Evolutionary conservation across 37 sponge, comb jelly and placozoan species (phyloP), one percentile per base, ranked within the genome.

Genomic region (Beroe forskalii): DNA sequence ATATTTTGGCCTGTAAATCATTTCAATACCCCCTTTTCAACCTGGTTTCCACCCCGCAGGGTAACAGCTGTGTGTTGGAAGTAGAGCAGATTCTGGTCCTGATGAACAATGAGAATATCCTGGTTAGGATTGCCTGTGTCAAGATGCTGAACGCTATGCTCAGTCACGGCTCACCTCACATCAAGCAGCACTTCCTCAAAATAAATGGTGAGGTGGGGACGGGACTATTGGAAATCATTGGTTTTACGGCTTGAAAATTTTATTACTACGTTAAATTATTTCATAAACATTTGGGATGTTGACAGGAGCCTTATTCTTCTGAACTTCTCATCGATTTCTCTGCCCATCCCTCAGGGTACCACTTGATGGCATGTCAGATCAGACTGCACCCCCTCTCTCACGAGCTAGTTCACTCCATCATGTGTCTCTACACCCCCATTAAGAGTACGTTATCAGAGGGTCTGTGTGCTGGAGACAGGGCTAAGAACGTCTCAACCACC

Each of bases 161-260:
- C 55, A 44, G 55, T 22, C 55, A 44, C 86, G 72, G 72, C 4
- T 69, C 72, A 12, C 28, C 86, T 4, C 86, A 80, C 22, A 41
- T 80, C 43, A 41, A 44, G n/a, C 86, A 80, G 20, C 86, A 80
- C 55, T 80, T 80, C 48, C 86, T 80, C 55, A 80, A 80, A 23
- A 80, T 80, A 33, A 80, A 80, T 25, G 86, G 86, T 80, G 14
- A 43, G 86, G 12, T 48, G 12, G n/a, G n/a, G n/a, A n/a, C n/a
- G n/a, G n/a, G n/a, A n/a, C n/a, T n/a, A n/a, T n/a, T n/a, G n/a
- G n/a, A n/a, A n/a, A n/a, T n/a, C n/a, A n/a, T n/a, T n/a, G n/a
- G n/a, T n/a, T n/a, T n/a, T n/a, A n/a, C n/a, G n/a, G n/a, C n/a
- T n/a, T n/a, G n/a, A n/a, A n/a, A n/a, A n/a, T n/a, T n/a, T n/a